phyloP scores from a whole-genome alignment of 2,113 vertebrate species.

The Clarias macrocephalus region DNA sequence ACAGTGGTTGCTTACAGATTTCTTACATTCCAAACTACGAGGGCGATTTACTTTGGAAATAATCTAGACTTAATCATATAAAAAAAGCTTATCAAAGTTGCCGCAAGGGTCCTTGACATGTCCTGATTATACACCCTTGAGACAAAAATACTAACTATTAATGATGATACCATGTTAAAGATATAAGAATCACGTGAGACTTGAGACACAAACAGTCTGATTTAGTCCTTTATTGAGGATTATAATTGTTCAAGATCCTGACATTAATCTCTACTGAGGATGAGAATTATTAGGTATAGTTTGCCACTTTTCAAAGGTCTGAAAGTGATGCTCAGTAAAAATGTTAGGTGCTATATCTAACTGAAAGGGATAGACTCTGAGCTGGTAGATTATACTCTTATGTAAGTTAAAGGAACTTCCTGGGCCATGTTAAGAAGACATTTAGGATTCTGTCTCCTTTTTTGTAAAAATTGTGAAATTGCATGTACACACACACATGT shows the following conservation, averaged over 20 bases:
- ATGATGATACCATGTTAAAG: not conserved
- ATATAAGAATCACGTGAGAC: not conserved
- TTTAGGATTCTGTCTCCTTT: too few relatives aligned
- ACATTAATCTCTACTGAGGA: not conserved
- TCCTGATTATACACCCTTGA: not conserved
- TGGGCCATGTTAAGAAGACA: too few relatives aligned
- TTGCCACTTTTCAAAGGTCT: not conserved
- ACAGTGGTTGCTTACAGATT: not conserved
- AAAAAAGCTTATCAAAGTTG: not conserved
- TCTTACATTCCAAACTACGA: not conserved
- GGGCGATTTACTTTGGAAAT: not conserved
- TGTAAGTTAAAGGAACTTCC: too few relatives aligned
- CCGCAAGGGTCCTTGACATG: not conserved
- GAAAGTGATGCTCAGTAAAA: not conserved
- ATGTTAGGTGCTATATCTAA: too few relatives aligned
- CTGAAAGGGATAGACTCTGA: too few relatives aligned
- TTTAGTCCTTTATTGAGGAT: not conserved
- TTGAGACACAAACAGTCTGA: not conserved
- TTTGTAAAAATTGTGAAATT: too few relatives aligned
- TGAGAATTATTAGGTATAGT: not conserved
- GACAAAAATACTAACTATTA: not conserved
- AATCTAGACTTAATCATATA: too few relatives aligned
- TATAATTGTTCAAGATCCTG: not conserved
- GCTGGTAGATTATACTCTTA: too few relatives aligned
- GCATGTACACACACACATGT: too few relatives aligned